phyloP scores from a whole-genome alignment of 2,113 vertebrate genomes.

The Formicarius rufipectus region DNA sequence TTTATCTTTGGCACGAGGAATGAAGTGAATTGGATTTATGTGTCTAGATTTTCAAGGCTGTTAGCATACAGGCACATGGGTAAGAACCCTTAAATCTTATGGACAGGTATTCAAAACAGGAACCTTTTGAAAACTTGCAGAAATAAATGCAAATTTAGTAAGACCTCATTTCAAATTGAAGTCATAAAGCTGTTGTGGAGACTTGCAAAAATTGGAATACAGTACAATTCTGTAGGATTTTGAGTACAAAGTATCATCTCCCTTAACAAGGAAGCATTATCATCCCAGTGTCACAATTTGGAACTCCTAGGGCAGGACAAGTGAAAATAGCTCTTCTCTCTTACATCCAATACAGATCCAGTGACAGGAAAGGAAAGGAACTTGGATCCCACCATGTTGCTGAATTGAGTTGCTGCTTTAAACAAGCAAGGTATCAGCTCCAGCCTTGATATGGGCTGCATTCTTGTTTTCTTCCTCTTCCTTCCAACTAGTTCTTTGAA shows the following conservation, averaged over 20 bases:
- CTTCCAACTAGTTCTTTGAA: not conserved
- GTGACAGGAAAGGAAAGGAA: not conserved
- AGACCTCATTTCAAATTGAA: not conserved
- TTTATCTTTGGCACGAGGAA: not conserved
- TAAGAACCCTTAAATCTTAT: not conserved
- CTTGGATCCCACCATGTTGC: rapidly evolving
- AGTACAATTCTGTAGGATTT: not conserved
- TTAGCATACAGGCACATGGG: rapidly evolving
- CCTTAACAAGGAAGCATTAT: not conserved
- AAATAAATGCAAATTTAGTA: not conserved
- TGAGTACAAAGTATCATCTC: not conserved
- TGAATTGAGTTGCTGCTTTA: not conserved
- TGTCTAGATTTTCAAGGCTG: not conserved
- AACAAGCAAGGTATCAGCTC: not conserved
- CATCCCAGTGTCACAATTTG: not conserved
- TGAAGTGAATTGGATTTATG: not conserved
- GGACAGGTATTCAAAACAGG: not conserved
- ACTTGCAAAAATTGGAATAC: not conserved
- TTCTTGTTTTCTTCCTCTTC: not conserved
- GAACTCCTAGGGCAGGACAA: not conserved
- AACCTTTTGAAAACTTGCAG: not conserved
- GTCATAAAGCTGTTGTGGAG: not conserved
- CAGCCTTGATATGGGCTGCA: not conserved
- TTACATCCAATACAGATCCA: not conserved
- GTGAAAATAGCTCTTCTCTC: not conserved